These are phyloP conservation scores for Okapia johnstoni DNA, from an alignment of 2,113 vertebrate species.

Conservation along the genomic window DNA sequence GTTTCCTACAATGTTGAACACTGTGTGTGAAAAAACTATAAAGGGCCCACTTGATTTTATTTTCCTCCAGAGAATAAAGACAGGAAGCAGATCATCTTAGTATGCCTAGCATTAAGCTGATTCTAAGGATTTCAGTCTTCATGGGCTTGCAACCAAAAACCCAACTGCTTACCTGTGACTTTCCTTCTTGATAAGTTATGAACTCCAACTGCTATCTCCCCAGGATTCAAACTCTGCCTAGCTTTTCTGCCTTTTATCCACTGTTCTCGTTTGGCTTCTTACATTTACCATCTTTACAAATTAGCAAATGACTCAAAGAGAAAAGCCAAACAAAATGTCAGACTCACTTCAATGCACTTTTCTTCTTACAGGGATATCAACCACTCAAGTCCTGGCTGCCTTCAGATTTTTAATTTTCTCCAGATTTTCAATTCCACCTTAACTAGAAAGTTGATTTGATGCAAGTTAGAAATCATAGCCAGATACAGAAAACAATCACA, in stretches of 20 bases:
- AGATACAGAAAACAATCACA: background rate
- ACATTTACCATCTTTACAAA: background rate
- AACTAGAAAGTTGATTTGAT: background rate
- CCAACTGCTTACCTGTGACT: background rate
- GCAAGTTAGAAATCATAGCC: background rate
- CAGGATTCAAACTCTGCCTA: background rate
- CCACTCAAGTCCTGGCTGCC: background rate
- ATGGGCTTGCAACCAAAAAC: background rate
- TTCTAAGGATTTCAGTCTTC: background rate
- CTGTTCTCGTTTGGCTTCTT: background rate
- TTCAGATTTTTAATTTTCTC: constrained; percentile 9
- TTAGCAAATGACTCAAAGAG: background rate
- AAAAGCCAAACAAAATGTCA: background rate
- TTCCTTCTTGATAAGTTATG: background rate
- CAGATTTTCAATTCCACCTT: background rate
- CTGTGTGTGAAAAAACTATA: background rate
- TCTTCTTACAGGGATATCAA: background rate
- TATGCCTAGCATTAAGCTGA: background rate
- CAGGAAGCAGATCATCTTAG: background rate
- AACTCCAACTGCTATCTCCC: background rate
- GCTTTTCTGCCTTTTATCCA: background rate
- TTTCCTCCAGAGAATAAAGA: background rate
- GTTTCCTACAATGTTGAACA: background rate
- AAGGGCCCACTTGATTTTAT: background rate
- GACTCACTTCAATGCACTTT: background rate